A percentile compares a stretch with the other conserved stretches of the same genome.
phyloP scores from a whole-genome alignment of 2,888 invertebrate genomes.

The Lasioglossum lativentre region DNA sequence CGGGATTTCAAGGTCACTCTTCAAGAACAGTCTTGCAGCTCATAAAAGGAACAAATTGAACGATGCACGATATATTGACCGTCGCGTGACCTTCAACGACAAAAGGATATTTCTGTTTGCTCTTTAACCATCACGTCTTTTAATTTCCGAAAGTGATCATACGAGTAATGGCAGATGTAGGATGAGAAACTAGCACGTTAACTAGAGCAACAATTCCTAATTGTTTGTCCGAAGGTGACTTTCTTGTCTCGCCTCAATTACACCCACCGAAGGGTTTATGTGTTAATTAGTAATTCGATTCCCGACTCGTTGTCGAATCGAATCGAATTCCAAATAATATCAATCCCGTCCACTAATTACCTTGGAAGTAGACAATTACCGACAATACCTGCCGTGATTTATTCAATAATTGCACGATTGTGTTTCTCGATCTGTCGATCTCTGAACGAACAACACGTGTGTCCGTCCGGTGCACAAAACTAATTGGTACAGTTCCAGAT shows the following conservation, averaged over 20 bases:
- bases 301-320: background rate
- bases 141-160: too few relatives aligned
- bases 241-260: background rate
- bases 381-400: background rate
- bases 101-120: too few relatives aligned
- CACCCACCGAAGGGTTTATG: background rate
- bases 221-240: background rate
- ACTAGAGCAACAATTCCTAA: background rate
- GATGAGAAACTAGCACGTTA: background rate
- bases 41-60: too few relatives aligned
- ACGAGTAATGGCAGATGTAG: too few relatives aligned
- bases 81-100: too few relatives aligned
- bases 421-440: background rate
- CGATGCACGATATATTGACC: too few relatives aligned
- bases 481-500: constrained; percentile 26
- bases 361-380: background rate
- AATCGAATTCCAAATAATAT: background rate
- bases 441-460: background rate
- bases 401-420: constrained; percentile 6
- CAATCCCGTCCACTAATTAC: background rate
- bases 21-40: too few relatives aligned
- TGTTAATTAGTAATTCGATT: background rate
- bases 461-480: constrained; percentile 11
- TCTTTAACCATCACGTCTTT: too few relatives aligned
- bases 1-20: too few relatives aligned